Conservation (phyloP, 2,113 vertebrate genomes). For the Vidua macroura region DNA sequence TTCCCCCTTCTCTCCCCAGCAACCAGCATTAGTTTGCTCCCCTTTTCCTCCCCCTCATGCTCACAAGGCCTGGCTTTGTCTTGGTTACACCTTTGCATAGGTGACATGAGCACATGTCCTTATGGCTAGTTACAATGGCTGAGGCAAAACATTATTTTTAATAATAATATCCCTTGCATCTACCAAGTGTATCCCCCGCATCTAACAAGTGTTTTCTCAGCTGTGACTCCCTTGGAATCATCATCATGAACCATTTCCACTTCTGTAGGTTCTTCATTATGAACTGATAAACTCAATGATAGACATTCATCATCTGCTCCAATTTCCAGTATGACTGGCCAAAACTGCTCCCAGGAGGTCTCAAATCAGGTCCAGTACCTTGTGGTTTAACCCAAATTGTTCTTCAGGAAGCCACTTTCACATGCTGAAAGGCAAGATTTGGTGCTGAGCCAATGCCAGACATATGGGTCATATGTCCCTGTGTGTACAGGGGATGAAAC, state of each 20-base stretch:
- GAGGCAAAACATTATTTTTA: neutral
- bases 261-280: neutral
- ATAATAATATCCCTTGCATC: neutral
- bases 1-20: neutral
- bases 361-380: neutral
- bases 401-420: neutral
- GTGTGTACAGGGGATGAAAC: neutral
- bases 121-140: neutral
- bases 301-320: neutral
- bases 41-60: neutral
- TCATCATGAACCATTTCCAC: neutral
- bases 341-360: neutral
- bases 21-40: rapidly evolving
- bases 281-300: neutral
- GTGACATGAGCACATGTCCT: neutral
- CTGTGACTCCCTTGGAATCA: neutral
- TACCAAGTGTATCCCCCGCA: neutral
- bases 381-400: neutral
- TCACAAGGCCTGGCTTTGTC: too few relatives aligned
- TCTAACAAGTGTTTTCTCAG: neutral
- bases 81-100: neutral
- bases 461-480: rapidly evolving
- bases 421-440: neutral
- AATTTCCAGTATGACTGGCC: neutral
- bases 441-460: neutral